phyloP scores from a whole-genome alignment of 2,113 vertebrate genomes.

The Aptenodytes forsteri region DNA sequence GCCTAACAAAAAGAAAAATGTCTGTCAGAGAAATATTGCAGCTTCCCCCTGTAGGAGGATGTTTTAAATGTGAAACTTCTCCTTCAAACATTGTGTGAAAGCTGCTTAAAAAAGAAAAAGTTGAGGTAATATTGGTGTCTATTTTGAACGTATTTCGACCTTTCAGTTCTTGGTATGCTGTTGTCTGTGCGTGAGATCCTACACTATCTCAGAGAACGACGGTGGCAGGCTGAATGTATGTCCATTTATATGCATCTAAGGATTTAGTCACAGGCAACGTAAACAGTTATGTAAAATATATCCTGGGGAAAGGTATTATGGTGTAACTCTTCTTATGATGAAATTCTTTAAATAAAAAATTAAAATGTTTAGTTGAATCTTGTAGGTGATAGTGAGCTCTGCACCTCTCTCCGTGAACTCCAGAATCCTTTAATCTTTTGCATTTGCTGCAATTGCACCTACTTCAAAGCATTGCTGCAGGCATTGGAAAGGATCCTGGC shows the following conservation, averaged over 20 bases:
- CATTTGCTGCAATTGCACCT: conserved; percentile 49
- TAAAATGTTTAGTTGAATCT: conserved; percentile 21
- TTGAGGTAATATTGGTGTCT: background rate
- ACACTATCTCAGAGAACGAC: fast-evolving
- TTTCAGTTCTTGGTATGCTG: background rate
- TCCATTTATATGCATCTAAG: background rate
- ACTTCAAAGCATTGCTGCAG: conserved; percentile 63
- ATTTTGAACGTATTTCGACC: background rate
- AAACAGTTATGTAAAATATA: conserved; percentile 22
- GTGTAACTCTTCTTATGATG: background rate
- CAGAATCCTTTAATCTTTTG: conserved; percentile 61
- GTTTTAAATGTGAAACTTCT: conserved; percentile 8
- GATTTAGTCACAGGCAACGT: background rate
- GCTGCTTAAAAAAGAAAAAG: background rate
- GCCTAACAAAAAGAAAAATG: background rate
- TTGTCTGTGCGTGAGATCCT: background rate
- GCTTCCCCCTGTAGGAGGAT: background rate
- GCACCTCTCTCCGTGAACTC: conserved; percentile 1
- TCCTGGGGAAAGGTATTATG: background rate
- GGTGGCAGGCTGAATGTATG: background rate
- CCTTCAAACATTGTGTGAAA: background rate
- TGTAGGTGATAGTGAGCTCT: background rate
- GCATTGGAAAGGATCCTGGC: conserved; percentile 53
- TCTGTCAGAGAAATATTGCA: background rate
- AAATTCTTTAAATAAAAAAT: conserved; percentile 22